Conservation (phyloP, 2,797 vertebrate genomes). For the Tinamus major region DNA sequence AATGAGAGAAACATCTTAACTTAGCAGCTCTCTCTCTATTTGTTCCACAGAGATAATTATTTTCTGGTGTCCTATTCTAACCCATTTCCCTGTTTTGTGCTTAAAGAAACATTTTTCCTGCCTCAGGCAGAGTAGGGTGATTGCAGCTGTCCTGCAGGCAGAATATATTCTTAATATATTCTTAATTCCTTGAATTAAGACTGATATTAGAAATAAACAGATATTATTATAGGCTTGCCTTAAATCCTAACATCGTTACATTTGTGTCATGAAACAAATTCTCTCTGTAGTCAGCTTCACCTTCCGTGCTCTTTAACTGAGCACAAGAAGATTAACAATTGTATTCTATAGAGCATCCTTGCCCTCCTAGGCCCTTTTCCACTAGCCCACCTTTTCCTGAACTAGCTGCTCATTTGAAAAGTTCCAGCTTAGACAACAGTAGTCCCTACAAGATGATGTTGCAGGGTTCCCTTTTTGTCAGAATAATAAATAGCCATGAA, state of each 20-base stretch:
- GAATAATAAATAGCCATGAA: rapidly evolving
- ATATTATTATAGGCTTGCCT: not conserved
- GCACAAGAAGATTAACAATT: not conserved
- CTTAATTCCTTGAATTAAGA: not conserved
- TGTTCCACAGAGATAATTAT: not conserved
- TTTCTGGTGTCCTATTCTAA: not conserved
- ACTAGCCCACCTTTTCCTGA: not conserved
- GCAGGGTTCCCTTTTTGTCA: not conserved
- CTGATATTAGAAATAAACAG: not conserved
- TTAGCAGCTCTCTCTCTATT: not conserved
- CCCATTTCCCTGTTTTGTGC: not conserved
- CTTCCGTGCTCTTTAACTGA: not conserved
- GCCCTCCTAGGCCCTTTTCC: not conserved
- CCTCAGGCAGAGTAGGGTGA: not conserved
- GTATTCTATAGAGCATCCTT: not conserved
- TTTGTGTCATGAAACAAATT: not conserved
- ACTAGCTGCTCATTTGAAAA: not conserved
- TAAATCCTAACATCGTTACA: not conserved
- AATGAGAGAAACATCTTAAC: not conserved
- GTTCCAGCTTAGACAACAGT: not conserved
- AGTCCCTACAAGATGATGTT: not conserved
- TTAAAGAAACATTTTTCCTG: not conserved
- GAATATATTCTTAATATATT: not conserved
- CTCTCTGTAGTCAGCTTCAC: not conserved
- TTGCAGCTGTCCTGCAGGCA: not conserved